These are phyloP conservation scores for Aelia acuminata DNA, from an alignment of 2,888 invertebrate genomes.

Conservation along the genomic window DNA sequence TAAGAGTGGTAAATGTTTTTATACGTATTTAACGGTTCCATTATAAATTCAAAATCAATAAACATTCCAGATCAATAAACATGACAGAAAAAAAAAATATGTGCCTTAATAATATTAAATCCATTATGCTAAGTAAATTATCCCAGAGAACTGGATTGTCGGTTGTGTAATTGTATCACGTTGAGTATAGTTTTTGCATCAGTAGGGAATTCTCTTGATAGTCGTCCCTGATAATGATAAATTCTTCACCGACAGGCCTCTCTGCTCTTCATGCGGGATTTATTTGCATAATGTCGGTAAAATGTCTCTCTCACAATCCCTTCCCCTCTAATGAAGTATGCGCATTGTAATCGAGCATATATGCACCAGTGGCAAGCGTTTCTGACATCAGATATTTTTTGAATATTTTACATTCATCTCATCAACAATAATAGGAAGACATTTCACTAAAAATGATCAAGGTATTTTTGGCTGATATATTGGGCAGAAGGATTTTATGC, in stretches of 20 bases:
- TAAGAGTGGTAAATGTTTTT: too few relatives aligned
- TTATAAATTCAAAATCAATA: not conserved
- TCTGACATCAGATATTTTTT: not conserved
- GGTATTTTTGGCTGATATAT: too few relatives aligned
- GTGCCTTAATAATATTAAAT: not conserved
- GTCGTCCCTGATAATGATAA: not conserved
- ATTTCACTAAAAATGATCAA: too few relatives aligned
- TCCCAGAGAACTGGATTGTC: not conserved
- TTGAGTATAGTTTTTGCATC: not conserved
- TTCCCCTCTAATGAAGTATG: not conserved
- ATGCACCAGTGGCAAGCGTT: not conserved
- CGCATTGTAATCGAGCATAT: not conserved
- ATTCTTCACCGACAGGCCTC: not conserved
- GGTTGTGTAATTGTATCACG: not conserved
- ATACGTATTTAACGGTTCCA: too few relatives aligned
- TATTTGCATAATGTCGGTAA: not conserved
- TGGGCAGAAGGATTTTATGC: too few relatives aligned
- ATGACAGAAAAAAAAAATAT: not conserved
- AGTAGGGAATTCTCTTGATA: not conserved
- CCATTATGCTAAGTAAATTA: not conserved
- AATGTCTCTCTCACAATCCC: not conserved
- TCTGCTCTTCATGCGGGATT: not conserved
- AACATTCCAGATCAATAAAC: not conserved
- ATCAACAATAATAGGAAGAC: not conserved
- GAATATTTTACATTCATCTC: not conserved